Percentiles rank a stretch among this genome's conserved stretches.
Conservation (phyloP, 2,113 vertebrate species). For the Notarius quadriscutis region DNA sequence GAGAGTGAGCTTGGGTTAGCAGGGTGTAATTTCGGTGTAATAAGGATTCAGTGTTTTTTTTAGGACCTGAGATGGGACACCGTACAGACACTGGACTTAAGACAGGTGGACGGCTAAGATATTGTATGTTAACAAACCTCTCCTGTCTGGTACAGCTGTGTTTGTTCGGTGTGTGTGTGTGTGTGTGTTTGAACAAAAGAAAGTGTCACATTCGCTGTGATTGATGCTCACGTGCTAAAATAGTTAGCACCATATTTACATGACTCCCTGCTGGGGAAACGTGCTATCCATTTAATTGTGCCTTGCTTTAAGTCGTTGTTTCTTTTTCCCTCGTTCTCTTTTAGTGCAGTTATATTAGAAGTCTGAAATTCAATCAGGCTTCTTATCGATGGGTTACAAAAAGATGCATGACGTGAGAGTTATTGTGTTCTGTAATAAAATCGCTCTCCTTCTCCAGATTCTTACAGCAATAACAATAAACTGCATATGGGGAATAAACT, state of each 20-base stretch:
- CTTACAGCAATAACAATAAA: slow-evolving; percentile 45
- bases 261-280: slow-evolving; percentile 59
- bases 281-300: slow-evolving; percentile 41
- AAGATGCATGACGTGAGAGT: slow-evolving; percentile 35
- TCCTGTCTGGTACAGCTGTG: slow-evolving; percentile 69
- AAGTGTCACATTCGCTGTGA: slow-evolving; percentile 71
- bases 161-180: slow-evolving; percentile 70
- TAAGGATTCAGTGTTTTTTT: slow-evolving; percentile 68
- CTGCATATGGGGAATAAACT: slow-evolving; percentile 32
- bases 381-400: slow-evolving; percentile 25
- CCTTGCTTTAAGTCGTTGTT: slow-evolving; percentile 22
- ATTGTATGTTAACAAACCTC: slow-evolving; percentile 51
- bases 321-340: background rate
- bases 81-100: background rate
- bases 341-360: slow-evolving; percentile 9
- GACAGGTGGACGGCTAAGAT: slow-evolving; percentile 54
- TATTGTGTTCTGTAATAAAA: slow-evolving; percentile 42
- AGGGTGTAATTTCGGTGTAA: slow-evolving; percentile 67
- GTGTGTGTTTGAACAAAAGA: slow-evolving; percentile 64
- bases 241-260: slow-evolving; percentile 74
- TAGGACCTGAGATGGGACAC: slow-evolving; percentile 65
- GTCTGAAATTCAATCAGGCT: slow-evolving; percentile 34
- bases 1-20: background rate
- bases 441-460: slow-evolving; percentile 49
- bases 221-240: slow-evolving; percentile 69